Conservation (phyloP, 2,113 vertebrate genomes). For the Xerus inauris region DNA sequence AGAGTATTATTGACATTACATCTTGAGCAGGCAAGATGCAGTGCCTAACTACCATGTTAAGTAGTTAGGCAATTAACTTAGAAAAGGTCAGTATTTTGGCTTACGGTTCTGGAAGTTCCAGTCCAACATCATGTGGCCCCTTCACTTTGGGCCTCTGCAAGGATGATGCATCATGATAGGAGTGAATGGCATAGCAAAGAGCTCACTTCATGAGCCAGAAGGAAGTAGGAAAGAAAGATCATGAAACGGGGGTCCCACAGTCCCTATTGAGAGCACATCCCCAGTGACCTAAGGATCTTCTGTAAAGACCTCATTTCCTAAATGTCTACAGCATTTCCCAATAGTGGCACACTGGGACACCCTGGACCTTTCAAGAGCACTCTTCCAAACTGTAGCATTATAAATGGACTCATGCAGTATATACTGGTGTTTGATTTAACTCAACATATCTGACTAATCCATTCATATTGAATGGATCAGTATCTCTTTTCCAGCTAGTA, state of each 20-base stretch:
- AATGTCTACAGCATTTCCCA: not conserved
- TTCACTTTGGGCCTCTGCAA: not conserved
- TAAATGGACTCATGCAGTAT: not conserved
- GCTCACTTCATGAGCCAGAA: not conserved
- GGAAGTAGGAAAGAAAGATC: not conserved
- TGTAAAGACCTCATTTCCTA: not conserved
- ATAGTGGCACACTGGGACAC: not conserved
- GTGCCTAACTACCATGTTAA: no score
- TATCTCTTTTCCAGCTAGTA: not conserved
- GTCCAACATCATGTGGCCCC: not conserved
- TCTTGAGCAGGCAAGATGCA: no score
- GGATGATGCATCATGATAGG: not conserved
- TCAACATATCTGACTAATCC: not conserved
- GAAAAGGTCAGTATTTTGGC: no score
- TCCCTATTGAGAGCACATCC: not conserved
- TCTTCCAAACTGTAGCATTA: not conserved
- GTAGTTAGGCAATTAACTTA: no score
- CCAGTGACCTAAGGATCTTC: not conserved
- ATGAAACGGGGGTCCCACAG: not conserved
- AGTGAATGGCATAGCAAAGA: no score
- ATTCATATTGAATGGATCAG: not conserved
- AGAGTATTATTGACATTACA: no score
- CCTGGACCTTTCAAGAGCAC: not conserved
- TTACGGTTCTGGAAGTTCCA: no score
- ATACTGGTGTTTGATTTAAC: not conserved